Evolutionary conservation across 2,797 vertebrate species (phyloP), one percentile per base, ranked within the genome.

Genomic region (Hemibagrus guttatus): DNA sequence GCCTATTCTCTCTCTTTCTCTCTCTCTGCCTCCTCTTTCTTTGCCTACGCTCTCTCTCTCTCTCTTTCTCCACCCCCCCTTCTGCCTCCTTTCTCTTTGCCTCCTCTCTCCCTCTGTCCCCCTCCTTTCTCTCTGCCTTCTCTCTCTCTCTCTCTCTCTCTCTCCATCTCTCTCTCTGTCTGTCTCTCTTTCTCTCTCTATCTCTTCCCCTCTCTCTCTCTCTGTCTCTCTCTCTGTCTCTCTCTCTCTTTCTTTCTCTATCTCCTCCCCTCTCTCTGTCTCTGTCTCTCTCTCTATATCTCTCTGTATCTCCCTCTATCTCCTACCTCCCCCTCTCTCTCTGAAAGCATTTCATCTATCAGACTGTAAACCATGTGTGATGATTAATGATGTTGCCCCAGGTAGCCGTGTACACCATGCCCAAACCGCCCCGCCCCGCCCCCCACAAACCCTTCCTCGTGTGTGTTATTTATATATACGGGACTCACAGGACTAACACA

Each of bases 261-360:
- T n/a, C n/a, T n/a, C 4, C 4, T 1, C 35, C 4, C 35, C 35
- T 4, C 35, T 4, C 35, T 39, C 35, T 39, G 1, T 39, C 35
- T 39, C 35, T 39, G 1, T 39, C 35, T 46, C 39, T 46, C 64
- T 54, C 14, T 54, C n/a, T n/a, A n/a, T n/a, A n/a, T 54, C 69
- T 39, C 28, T n/a, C n/a, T n/a, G n/a, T n/a, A n/a, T n/a, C n/a
- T n/a, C n/a, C n/a, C n/a, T n/a, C n/a, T n/a, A n/a, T 42, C 58
- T 89, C 81, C n/a, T n/a, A n/a, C 88, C 59, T 66, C 64, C 86
- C 54, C 75, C 66, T 89, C 64, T 86, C 54, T 78, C 66, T 89
- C 4, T 46, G 85, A 88, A 75, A 87, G 90, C 84, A 90, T 68
- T 85, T 90, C 89, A 90, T 90, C 79, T 85, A 58, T 81, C 54